Evolutionary conservation across 2,888 invertebrate genomes (phyloP).

Genomic region (Apamea monoglypha): DNA sequence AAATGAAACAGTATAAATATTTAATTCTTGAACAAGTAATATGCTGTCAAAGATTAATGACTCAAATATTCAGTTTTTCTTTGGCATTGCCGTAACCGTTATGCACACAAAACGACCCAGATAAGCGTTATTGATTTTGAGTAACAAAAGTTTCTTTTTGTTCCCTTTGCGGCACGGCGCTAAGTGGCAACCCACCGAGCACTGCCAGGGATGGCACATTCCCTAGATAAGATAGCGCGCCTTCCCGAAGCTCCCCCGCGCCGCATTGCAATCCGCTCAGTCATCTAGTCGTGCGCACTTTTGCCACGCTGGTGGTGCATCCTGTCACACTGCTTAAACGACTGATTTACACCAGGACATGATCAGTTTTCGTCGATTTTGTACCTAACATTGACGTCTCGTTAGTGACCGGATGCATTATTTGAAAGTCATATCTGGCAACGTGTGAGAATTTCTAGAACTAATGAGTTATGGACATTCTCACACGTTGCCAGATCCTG

Average conservation of each 20-base stretch:
- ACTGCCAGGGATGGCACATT: slow-evolving; percentile 85
- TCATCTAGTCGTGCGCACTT: slow-evolving; percentile 73
- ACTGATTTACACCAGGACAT: slow-evolving; percentile 52
- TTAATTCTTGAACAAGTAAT: slow-evolving; percentile 70
- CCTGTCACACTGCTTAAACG: slow-evolving; percentile 65
- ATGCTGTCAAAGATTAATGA: slow-evolving; percentile 77
- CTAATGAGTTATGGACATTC: too few species aligned
- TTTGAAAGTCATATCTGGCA: slow-evolving; percentile 34
- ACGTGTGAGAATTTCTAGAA: slow-evolving; percentile 28
- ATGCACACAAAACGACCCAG: slow-evolving; percentile 80
- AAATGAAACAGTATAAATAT: slow-evolving; percentile 68
- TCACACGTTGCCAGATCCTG: too few species aligned
- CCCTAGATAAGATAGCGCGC: slow-evolving; percentile 84
- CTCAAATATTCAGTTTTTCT: slow-evolving; percentile 75
- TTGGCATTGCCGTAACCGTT: slow-evolving; percentile 77
- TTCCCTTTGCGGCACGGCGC: slow-evolving; percentile 81
- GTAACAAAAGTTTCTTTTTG: slow-evolving; percentile 79
- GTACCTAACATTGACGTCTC: slow-evolving; percentile 30
- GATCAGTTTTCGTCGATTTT: slow-evolving; percentile 59
- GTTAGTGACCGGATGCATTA: slow-evolving; percentile 57
- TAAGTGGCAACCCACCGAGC: slow-evolving; percentile 84
- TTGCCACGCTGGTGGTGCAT: slow-evolving; percentile 61
- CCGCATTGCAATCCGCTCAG: slow-evolving; percentile 84
- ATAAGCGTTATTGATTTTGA: slow-evolving; percentile 84
- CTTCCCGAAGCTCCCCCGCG: slow-evolving; percentile 67